A percentile compares a stretch with the other conserved stretches of the same genome.
These are phyloP conservation scores for Laspeyria flexula DNA, from an alignment of 2,888 invertebrate genomes.

Conservation along the genomic window DNA sequence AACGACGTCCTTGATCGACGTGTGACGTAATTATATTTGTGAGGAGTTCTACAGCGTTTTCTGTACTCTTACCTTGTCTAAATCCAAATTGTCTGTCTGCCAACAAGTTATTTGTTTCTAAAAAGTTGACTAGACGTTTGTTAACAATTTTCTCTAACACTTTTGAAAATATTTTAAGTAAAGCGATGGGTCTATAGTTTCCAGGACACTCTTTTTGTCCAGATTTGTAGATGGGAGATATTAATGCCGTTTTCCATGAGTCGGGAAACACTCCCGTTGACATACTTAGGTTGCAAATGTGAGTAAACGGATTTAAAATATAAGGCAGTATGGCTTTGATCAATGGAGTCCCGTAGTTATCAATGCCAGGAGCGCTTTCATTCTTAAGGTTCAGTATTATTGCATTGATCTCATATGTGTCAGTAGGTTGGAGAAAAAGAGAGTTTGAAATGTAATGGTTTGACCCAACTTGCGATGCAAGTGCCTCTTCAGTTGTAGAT, in stretches of 20 bases:
- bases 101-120: neutral
- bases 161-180: neutral
- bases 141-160: neutral
- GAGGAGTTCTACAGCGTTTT: neutral
- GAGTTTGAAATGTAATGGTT: too few relatives aligned
- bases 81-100: neutral
- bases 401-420: too few relatives aligned
- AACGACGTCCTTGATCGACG: neutral
- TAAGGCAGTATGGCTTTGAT: too few relatives aligned
- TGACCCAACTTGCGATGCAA: too few relatives aligned
- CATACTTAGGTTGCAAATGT: neutral
- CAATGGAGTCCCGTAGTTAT: too few relatives aligned
- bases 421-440: too few relatives aligned
- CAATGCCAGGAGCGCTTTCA: too few relatives aligned
- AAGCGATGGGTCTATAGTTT: neutral
- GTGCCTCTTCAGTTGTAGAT: too few relatives aligned
- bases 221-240: neutral
- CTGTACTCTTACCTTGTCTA: neutral
- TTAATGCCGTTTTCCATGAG: too few relatives aligned
- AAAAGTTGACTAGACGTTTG: neutral
- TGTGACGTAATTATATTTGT: neutral
- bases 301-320: too few relatives aligned
- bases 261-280: neutral
- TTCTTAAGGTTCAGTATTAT: too few relatives aligned
- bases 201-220: neutral